Evolutionary conservation across 1,140 invertebrate species (phyloP).

Genomic region (Contarinia nasturtii): DNA sequence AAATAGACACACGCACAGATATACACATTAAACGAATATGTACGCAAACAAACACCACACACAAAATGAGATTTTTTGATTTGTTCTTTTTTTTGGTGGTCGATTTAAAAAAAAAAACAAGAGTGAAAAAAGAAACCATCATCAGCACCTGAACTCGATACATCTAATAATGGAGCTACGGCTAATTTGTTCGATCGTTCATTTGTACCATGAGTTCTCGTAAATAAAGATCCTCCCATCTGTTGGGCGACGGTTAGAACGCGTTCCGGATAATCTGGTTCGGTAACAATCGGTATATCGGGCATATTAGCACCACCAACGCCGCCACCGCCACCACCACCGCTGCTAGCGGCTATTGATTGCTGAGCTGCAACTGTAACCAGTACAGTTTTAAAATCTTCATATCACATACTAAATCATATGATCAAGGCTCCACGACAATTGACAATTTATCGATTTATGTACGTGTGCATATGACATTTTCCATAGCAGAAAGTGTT

Average conservation of each 20-base stretch:
- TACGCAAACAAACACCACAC: neutral
- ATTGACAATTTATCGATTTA: neutral
- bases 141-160: slow-evolving; percentile 5
- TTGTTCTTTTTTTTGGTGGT: slow-evolving; percentile 4
- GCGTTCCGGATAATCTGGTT: slow-evolving; percentile 9
- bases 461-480: no score
- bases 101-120: neutral
- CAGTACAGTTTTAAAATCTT: slow-evolving; percentile 6
- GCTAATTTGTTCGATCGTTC: neutral
- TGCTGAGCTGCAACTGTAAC: slow-evolving; percentile 8
- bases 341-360: slow-evolving; percentile 3
- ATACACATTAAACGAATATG: neutral
- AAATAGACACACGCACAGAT: neutral
- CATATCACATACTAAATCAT: slow-evolving; percentile 3
- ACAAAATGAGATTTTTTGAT: slow-evolving; percentile 6
- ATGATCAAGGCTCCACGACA: slow-evolving; percentile 19
- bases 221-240: neutral
- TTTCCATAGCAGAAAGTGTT: no score
- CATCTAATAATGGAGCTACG: slow-evolving; percentile 1
- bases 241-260: slow-evolving; percentile 5
- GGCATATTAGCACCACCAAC: slow-evolving; percentile 24
- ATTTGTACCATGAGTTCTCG: neutral
- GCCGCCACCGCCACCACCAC: slow-evolving; percentile 14
- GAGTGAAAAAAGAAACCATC: no score
- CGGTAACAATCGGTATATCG: slow-evolving; percentile 10